Evolutionary conservation across 2,888 invertebrate genomes (phyloP).

Genomic region (Lamproptera curius): DNA sequence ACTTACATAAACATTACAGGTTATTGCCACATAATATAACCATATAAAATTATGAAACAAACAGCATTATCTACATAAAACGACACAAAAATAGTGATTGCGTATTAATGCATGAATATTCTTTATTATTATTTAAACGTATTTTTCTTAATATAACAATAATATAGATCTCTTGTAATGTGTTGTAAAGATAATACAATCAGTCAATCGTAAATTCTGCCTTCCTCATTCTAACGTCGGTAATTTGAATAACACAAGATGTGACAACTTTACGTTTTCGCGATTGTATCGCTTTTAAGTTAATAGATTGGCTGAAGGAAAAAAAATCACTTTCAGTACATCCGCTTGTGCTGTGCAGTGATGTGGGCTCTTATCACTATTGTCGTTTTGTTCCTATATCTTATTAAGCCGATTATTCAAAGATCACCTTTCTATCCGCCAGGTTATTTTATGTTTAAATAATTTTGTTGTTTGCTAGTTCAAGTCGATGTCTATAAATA

Average conservation of each 20-base stretch:
- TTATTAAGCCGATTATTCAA: slow-evolving; percentile 25
- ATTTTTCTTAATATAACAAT: too few species aligned
- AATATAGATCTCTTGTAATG: too few species aligned
- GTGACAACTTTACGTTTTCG: slow-evolving; percentile 20
- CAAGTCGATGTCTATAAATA: slow-evolving; percentile 2
- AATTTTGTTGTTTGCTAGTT: not conserved
- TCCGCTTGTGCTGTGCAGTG: slow-evolving; percentile 12
- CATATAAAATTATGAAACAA: too few species aligned
- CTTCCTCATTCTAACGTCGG: too few species aligned
- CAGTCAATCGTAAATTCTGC: too few species aligned
- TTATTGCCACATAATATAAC: too few species aligned
- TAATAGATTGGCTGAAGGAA: slow-evolving; percentile 9
- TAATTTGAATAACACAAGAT: slow-evolving; percentile 22
- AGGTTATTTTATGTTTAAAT: slow-evolving; percentile 26
- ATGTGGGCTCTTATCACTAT: slow-evolving; percentile 33
- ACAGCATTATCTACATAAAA: too few species aligned
- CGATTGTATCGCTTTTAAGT: slow-evolving; percentile 21
- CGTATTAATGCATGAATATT: too few species aligned
- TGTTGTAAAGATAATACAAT: too few species aligned
- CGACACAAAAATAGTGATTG: too few species aligned
- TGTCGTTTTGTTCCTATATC: slow-evolving; percentile 26
- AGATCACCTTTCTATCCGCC: slow-evolving; percentile 34
- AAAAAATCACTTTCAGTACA: slow-evolving; percentile 17
- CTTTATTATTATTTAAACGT: too few species aligned
- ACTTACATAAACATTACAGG: too few species aligned